Evolutionary conservation across 2,797 vertebrate genomes (phyloP).

Genomic region (Salarias fasciatus): DNA sequence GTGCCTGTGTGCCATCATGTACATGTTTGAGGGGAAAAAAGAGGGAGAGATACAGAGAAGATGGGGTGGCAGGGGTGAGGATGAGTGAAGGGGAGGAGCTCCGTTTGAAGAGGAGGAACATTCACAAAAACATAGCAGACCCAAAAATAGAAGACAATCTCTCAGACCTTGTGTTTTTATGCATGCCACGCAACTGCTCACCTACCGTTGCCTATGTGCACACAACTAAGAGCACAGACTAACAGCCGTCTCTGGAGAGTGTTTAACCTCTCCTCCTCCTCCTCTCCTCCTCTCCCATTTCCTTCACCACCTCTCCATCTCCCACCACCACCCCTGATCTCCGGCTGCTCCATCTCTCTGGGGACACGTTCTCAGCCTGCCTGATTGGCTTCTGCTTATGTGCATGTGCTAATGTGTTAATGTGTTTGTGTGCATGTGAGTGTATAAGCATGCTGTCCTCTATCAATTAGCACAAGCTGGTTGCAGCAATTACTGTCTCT

Average conservation of each 20-base stretch:
- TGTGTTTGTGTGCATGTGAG: conserved; percentile 53
- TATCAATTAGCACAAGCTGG: conserved; percentile 77
- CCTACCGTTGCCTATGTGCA: conserved; percentile 50
- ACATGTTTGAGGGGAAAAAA: conserved; percentile 35
- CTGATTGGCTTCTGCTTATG: conserved; percentile 74
- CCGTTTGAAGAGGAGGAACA: conserved; percentile 43
- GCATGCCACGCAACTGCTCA: conserved; percentile 58
- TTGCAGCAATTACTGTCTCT: conserved; percentile 66
- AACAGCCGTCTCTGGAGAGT: conserved; percentile 58
- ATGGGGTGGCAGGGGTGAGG: background rate
- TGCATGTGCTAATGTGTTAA: conserved; percentile 60
- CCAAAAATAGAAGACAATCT: conserved; percentile 66
- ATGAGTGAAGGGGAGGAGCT: background rate
- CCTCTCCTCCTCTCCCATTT: conserved; percentile 40
- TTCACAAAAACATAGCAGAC: conserved; percentile 53
- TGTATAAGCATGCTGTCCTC: conserved; percentile 61
- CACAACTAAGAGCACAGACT: conserved; percentile 58
- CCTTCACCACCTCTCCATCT: conserved; percentile 59
- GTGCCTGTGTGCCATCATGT: conserved; percentile 32
- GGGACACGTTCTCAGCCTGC: conserved; percentile 68
- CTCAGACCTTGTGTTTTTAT: conserved; percentile 60
- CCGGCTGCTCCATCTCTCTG: conserved; percentile 61
- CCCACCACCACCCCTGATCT: conserved; percentile 54
- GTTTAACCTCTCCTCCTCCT: conserved; percentile 69
- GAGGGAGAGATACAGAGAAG: conserved; percentile 11